Base-by-base conservation (phyloP, 2,797 vertebrate species). In the Enteromius fasciolatus region DNA sequence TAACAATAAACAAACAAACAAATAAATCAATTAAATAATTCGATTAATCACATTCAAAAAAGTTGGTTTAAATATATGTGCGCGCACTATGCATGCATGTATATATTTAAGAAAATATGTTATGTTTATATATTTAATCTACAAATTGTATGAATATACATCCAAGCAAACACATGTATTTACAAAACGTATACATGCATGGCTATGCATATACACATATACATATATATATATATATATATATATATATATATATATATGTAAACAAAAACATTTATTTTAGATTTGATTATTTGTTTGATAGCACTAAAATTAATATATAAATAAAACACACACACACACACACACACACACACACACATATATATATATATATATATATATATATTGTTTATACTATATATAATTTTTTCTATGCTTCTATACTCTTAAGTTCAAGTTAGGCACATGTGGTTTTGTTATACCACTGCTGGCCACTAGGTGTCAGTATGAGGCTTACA, bases 401-500 rank as follows among this genome's bases (percentile, higher is more conserved):
- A 52, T 17, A 52, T 5, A 50, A 18, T 44, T 50, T 17, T 48
- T 5, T 50, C 18, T 17, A 23, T 39, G 9, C 15, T 3, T 20
- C 11, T n/a, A 5, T 20, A 4, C 41, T 41, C 20, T 20, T 72
- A 7, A 23, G 25, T 7, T 17, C 64, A 7, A 33, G 41, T 10
- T 17, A 48, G 5, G 0, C 5, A 20, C 18, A 31, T 12, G 0
- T 46, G 46, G 10, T 10, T 14, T 12, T n/a, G 18, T 50, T 54
- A 57, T 66, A 11, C 5, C 15, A 50, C 11, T 77, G 5, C 12
- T 17, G 6, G 15, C 78, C 87, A 77, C 57, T 57, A 86, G 85
- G 52, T 88, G 85, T 86, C 87, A 83, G 81, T 59, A 70, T 68
- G 61, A 81, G 68, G 48, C 78, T 77, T 59, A 10, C 2, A 48